Evolutionary conservation across 2,797 vertebrate genomes (phyloP).

Genomic region (Rallus crepitans): DNA sequence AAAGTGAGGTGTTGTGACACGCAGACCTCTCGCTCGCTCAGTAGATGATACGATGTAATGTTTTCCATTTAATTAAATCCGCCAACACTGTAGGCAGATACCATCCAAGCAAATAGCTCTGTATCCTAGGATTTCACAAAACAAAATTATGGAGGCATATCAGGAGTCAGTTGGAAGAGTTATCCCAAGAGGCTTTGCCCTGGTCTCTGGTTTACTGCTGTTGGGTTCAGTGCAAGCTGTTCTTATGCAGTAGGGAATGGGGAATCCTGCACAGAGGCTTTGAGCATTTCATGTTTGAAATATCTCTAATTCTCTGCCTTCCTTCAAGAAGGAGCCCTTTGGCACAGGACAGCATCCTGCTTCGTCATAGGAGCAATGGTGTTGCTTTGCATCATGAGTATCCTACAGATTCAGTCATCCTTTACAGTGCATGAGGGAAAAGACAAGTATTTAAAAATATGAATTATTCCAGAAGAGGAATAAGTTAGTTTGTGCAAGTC

Average conservation of each 20-base stretch:
- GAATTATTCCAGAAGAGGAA: not conserved
- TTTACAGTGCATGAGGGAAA: not conserved
- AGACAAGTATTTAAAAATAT: not conserved
- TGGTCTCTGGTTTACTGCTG: not conserved
- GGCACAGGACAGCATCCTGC: not conserved
- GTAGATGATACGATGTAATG: fast-evolving
- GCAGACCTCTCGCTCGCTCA: not conserved
- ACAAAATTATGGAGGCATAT: not conserved
- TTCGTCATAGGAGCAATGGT: not conserved
- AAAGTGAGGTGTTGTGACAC: not conserved
- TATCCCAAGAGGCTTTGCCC: not conserved
- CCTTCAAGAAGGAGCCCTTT: not conserved
- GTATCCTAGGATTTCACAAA: not conserved
- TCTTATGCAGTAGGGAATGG: not conserved
- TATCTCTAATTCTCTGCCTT: not conserved
- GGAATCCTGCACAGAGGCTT: fast-evolving
- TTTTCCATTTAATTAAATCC: conserved; percentile 6
- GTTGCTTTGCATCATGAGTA: not conserved
- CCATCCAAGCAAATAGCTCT: not conserved
- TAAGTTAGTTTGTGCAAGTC: not conserved
- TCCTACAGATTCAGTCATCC: not conserved
- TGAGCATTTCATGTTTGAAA: not conserved
- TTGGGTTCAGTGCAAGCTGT: not conserved
- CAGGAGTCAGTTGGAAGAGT: not conserved
- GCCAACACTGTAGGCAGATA: not conserved